Conservation (phyloP, 2,113 vertebrate species). For the Callaeas wilsoni region DNA sequence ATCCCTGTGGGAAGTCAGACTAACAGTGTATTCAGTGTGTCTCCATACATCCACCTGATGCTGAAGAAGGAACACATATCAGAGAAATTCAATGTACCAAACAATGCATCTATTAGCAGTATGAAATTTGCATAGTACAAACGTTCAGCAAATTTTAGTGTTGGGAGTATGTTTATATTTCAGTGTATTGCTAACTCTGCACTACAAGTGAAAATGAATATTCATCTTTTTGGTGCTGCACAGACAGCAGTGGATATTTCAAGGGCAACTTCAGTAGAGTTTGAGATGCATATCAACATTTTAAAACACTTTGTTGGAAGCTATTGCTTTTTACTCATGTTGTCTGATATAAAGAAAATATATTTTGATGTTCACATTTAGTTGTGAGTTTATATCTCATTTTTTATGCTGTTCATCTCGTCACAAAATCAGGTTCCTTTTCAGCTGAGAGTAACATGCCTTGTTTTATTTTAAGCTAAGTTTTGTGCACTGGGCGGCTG, state of each 20-base stretch:
- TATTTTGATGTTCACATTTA: background rate
- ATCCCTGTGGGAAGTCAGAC: background rate
- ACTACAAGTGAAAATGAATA: background rate
- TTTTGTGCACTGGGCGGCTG: background rate
- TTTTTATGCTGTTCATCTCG: background rate
- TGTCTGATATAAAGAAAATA: background rate
- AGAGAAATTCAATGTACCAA: background rate
- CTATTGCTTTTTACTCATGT: background rate
- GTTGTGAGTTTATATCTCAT: background rate
- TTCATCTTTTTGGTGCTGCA: background rate
- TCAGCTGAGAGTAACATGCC: background rate
- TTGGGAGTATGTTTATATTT: background rate
- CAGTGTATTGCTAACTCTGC: background rate
- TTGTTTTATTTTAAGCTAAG: background rate
- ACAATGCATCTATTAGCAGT: background rate
- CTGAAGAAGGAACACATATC: background rate
- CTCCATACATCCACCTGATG: background rate
- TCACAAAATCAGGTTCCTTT: background rate
- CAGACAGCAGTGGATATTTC: background rate
- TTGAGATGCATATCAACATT: background rate
- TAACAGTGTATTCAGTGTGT: background rate
- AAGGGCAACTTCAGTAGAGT: background rate
- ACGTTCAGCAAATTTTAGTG: background rate
- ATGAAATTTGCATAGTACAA: background rate
- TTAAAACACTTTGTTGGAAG: background rate